phyloP scores from a whole-genome alignment of 2,888 invertebrate genomes.

The Nyleta sp. region DNA sequence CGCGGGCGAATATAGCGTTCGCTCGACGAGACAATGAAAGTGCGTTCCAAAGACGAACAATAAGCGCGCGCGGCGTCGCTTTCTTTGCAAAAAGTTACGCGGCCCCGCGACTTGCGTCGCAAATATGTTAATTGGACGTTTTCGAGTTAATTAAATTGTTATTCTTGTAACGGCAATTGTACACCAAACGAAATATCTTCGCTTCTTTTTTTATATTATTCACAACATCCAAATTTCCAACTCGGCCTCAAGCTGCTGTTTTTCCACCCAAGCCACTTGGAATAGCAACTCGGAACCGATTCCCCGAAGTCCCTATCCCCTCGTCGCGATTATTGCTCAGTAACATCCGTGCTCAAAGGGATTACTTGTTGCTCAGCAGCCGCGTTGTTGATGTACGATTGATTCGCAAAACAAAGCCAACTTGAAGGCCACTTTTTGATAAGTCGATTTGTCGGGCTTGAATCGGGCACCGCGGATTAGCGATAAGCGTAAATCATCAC shows the following conservation, averaged over 20 bases:
- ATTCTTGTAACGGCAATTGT: constrained; percentile 18
- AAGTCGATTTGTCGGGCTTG: constrained; percentile 17
- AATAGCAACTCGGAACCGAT: too few species aligned
- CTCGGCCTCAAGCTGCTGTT: too few species aligned
- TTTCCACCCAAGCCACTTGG: too few species aligned
- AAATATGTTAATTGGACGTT: constrained; percentile 60
- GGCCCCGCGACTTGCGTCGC: constrained; percentile 35
- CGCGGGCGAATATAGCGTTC: constrained; percentile 41
- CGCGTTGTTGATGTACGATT: constrained; percentile 26
- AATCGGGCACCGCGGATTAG: constrained; percentile 7
- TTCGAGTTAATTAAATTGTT: constrained; percentile 60
- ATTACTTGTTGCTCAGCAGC: constrained; percentile 46
- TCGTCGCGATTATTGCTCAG: constrained; percentile 29
- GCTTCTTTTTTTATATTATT: too few species aligned
- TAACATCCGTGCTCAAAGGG: constrained; percentile 19
- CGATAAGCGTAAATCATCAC: constrained; percentile 33
- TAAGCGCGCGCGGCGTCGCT: constrained; percentile 45
- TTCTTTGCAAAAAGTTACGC: constrained; percentile 60
- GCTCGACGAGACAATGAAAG: constrained; percentile 55
- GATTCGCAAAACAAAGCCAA: constrained; percentile 44
- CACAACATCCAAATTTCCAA: too few species aligned
- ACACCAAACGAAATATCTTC: not conserved
- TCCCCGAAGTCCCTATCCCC: constrained; percentile 11
- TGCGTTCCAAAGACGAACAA: constrained; percentile 63
- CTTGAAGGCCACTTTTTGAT: constrained; percentile 15